phyloP scores from a whole-genome alignment of 2,797 vertebrate species.

The Glossophaga mutica region DNA sequence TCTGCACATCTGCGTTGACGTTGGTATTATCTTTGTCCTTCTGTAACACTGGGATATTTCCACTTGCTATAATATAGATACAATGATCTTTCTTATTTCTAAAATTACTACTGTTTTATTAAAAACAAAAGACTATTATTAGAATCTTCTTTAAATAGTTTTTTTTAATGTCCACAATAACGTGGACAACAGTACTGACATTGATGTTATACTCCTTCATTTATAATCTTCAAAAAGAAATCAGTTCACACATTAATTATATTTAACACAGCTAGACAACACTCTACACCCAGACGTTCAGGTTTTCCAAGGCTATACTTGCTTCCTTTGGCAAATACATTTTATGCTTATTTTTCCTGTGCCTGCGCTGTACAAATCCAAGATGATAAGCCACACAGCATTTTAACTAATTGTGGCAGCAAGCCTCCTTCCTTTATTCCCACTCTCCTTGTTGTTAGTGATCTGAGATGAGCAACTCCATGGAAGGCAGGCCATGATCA shows the following conservation, averaged over 20 bases:
- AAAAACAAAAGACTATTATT: neutral
- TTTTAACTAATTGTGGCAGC: neutral
- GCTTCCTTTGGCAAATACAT: neutral
- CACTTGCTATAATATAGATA: constrained; percentile 87
- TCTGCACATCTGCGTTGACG: constrained; percentile 98
- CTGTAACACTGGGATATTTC: constrained; percentile 96
- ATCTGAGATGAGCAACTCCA: neutral
- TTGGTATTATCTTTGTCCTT: constrained; percentile 99
- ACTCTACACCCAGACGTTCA: neutral
- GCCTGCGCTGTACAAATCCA: neutral
- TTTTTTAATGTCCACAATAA: too few species aligned
- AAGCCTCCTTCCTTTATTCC: neutral
- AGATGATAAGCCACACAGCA: constrained; percentile 28
- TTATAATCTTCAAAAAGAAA: neutral
- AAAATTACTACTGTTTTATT: neutral
- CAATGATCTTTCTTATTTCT: neutral
- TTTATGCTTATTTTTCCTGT: neutral
- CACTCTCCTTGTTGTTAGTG: neutral
- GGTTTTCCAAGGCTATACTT: neutral
- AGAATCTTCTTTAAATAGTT: neutral
- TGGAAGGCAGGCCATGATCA: neutral
- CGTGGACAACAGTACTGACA: neutral
- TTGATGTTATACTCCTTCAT: neutral
- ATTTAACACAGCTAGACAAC: neutral
- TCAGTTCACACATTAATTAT: neutral